Conservation (phyloP, 2,113 vertebrate species). For the Corythornis madagascariensis region DNA sequence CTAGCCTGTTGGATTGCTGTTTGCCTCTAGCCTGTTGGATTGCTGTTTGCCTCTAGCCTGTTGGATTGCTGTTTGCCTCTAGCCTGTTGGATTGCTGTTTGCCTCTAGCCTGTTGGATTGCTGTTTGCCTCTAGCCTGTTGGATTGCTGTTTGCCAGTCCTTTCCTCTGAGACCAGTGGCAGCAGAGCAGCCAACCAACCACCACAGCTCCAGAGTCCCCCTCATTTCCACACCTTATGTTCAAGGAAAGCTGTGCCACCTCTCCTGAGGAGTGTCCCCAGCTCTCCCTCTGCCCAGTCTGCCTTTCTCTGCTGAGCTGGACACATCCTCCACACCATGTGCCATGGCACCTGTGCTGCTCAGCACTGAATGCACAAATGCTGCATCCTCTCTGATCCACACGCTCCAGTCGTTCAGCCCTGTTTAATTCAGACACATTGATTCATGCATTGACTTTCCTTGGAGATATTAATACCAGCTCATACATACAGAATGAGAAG, state of each 20-base stretch:
- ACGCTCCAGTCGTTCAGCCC: background rate
- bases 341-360: rapidly evolving
- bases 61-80: rapidly evolving
- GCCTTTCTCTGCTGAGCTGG: background rate
- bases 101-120: too few relatives aligned
- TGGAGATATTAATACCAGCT: constrained; percentile 35
- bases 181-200: background rate
- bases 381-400: background rate
- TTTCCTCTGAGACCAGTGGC: background rate
- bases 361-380: background rate
- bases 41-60: rapidly evolving
- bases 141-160: background rate
- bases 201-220: background rate
- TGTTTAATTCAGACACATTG: constrained; percentile 7
- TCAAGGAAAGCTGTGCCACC: background rate
- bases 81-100: too few relatives aligned
- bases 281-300: background rate
- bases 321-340: rapidly evolving
- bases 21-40: too few relatives aligned
- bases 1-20: too few relatives aligned
- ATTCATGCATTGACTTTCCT: constrained; percentile 31
- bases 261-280: rapidly evolving
- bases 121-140: rapidly evolving
- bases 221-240: background rate
- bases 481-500: constrained; percentile 31